A percentile compares a stretch with the other conserved stretches of the same genome.
Conservation (phyloP, 2,113 vertebrate species). For the Microcebus jonahi region DNA sequence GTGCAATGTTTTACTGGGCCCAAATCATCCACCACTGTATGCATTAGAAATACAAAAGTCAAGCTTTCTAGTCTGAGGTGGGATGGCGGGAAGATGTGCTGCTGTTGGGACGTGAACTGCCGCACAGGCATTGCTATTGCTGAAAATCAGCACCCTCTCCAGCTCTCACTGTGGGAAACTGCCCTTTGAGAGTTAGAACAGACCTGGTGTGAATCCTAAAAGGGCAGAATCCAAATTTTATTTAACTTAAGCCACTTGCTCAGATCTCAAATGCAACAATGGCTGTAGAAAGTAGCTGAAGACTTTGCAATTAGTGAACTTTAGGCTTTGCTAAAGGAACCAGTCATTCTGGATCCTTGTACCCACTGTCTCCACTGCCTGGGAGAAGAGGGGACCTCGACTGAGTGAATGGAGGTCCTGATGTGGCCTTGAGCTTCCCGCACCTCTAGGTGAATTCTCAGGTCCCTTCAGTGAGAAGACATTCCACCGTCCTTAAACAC, state of each 20-base stretch:
- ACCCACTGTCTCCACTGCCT: not conserved
- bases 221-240: not conserved
- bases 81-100: not conserved
- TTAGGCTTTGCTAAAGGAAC: not conserved
- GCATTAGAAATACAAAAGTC: not conserved
- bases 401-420: no score
- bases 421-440: not conserved
- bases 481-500: not conserved
- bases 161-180: not conserved
- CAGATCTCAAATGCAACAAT: not conserved
- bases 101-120: not conserved
- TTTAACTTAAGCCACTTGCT: not conserved
- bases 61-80: not conserved
- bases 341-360: not conserved
- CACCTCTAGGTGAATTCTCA: not conserved
- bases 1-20: not conserved
- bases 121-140: no score
- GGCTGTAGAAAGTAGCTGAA: not conserved
- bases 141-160: not conserved
- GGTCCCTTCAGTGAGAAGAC: not conserved
- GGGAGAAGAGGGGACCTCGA: not conserved
- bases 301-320: not conserved
- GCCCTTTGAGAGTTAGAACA: not conserved
- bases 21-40: not conserved
- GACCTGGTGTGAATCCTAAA: not conserved